phyloP scores from a whole-genome alignment of 2,797 vertebrate species.

The Saguinus oedipus region DNA sequence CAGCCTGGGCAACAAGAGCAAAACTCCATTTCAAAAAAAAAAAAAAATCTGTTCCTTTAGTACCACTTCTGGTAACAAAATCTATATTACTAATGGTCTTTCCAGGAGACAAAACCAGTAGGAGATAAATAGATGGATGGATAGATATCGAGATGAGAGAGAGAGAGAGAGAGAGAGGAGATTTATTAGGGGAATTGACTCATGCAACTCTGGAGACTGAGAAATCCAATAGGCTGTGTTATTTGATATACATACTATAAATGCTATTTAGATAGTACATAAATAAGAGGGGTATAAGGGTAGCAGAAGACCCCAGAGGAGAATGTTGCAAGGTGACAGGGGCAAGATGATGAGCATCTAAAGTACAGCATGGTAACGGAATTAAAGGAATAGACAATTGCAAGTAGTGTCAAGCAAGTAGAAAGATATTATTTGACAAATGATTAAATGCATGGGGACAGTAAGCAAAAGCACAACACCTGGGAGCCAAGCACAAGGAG shows the following conservation, averaged over 20 bases:
- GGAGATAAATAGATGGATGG: not conserved
- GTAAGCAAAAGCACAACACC: rapidly evolving
- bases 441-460: not conserved
- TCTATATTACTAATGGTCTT: not conserved
- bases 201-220: not conserved
- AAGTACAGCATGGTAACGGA: not conserved
- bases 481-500: not conserved
- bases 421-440: not conserved
- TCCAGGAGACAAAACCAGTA: not conserved
- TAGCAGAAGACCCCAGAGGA: not conserved
- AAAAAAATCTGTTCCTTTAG: not conserved
- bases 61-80: not conserved
- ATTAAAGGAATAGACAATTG: not conserved
- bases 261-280: not conserved
- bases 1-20: no score
- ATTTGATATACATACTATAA: not conserved
- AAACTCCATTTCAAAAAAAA: no score
- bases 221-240: not conserved
- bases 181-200: not conserved
- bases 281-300: not conserved
- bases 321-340: not conserved
- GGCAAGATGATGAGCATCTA: not conserved
- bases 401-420: not conserved
- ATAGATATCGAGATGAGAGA: rapidly evolving
- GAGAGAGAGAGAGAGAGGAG: not conserved